Conservation (phyloP, 1,140 invertebrate genomes). For the Cotesia chilonis region DNA sequence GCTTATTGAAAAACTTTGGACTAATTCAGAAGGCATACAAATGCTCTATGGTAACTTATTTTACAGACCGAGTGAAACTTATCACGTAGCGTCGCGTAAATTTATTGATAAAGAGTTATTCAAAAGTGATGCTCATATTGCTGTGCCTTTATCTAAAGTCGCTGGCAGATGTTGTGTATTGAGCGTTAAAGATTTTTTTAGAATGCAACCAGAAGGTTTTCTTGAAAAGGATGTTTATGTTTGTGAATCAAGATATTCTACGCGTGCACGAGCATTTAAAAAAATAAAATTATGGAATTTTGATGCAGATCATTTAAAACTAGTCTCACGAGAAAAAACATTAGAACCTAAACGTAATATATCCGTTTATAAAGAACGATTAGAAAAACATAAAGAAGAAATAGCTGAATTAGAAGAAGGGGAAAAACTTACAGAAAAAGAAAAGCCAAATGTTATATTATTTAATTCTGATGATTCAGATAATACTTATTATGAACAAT, state of each 20-base stretch:
- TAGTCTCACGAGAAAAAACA: constrained; percentile 76
- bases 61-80: constrained; percentile 88
- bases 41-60: constrained; percentile 86
- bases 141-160: constrained; percentile 86
- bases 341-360: constrained; percentile 87
- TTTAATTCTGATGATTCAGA: constrained; percentile 76
- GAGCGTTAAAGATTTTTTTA: constrained; percentile 95
- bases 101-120: constrained; percentile 97
- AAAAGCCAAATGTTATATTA: constrained; percentile 80
- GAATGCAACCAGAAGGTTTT: constrained; percentile 85
- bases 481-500: constrained; percentile 91
- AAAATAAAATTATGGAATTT: constrained; percentile 94
- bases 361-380: constrained; percentile 91
- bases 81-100: constrained; percentile 92
- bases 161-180: constrained; percentile 93
- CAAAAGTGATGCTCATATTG: constrained; percentile 88
- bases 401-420: constrained; percentile 84
- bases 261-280: constrained; percentile 86
- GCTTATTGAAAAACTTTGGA: constrained; percentile 88
- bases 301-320: constrained; percentile 71
- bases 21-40: constrained; percentile 82
- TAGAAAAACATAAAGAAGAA: constrained; percentile 91
- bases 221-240: constrained; percentile 96
- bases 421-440: constrained; percentile 81
- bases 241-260: constrained; percentile 94